Percentiles rank a stretch among this genome's conserved stretches.
phyloP scores from a whole-genome alignment of 1,140 invertebrate genomes.

The Drosophila athabasca region DNA sequence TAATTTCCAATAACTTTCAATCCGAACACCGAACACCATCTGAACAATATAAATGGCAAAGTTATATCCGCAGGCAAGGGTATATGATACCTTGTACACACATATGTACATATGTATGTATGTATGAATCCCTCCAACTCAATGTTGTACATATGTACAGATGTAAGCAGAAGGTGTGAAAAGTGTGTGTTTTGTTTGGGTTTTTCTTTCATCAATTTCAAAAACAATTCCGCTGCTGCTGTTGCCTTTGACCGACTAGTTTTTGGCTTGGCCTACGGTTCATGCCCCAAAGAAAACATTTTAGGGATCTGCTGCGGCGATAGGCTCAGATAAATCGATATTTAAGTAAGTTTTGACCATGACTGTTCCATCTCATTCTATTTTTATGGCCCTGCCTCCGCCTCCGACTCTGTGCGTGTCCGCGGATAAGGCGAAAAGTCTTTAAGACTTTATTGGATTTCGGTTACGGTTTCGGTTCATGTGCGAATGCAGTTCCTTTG shows the following conservation, averaged over 20 bases:
- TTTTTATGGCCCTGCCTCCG: constrained; percentile 38
- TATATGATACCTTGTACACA: no score
- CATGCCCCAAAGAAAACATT: constrained; percentile 23
- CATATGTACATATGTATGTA: not conserved
- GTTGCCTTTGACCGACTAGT: not conserved
- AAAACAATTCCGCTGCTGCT: constrained; percentile 60
- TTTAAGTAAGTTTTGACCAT: constrained; percentile 73
- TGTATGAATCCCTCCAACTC: constrained; percentile 11
- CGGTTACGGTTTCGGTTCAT: not conserved
- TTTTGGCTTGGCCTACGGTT: not conserved
- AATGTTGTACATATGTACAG: not conserved
- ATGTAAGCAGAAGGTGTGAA: constrained; percentile 69
- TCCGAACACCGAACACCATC: constrained; percentile 19
- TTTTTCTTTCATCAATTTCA: constrained; percentile 66
- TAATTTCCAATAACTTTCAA: constrained; percentile 39
- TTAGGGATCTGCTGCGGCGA: constrained; percentile 36
- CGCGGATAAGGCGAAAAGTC: constrained; percentile 30
- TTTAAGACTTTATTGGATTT: constrained; percentile 61
- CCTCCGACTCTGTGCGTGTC: constrained; percentile 4
- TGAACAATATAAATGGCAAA: constrained; percentile 38
- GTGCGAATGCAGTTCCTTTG: constrained; percentile 64
- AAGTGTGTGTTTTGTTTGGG: constrained; percentile 59
- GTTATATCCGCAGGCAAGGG: constrained; percentile 13
- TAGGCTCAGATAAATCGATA: constrained; percentile 67
- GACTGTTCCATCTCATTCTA: constrained; percentile 55